Conservation (phyloP, 1,140 invertebrate genomes). For the Ceratina australensis region DNA sequence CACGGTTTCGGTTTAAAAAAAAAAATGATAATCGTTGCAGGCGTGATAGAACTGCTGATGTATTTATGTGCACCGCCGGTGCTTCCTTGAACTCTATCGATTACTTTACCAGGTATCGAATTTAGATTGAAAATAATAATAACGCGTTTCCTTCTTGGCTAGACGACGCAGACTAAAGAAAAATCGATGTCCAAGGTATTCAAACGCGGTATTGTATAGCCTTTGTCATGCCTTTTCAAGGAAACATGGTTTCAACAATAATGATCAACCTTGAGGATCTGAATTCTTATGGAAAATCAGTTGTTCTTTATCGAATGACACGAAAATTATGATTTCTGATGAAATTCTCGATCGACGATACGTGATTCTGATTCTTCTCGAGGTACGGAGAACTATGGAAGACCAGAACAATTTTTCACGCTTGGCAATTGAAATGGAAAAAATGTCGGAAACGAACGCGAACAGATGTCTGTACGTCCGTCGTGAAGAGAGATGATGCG, state of each 20-base stretch:
- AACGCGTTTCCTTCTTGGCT: neutral
- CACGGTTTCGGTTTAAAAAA: neutral
- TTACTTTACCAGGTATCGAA: neutral
- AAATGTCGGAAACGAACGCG: conserved; percentile 46
- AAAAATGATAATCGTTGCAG: too few relatives aligned
- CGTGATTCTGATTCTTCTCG: neutral
- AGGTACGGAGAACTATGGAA: neutral
- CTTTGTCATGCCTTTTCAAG: neutral
- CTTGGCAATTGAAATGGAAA: conserved; percentile 75
- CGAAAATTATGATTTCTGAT: neutral
- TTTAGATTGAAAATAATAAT: conserved; percentile 22
- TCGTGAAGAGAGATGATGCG: conserved; percentile 56
- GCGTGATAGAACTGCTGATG: neutral
- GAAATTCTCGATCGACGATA: neutral
- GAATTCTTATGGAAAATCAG: neutral
- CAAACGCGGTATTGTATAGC: neutral
- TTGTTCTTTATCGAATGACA: too few relatives aligned
- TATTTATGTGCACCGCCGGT: neutral
- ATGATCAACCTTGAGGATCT: neutral
- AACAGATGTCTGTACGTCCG: conserved; percentile 1
- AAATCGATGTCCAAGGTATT: conserved; percentile 4
- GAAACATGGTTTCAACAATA: neutral
- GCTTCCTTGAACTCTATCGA: conserved; percentile 28
- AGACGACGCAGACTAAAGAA: neutral
- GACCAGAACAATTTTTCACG: conserved; percentile 66